Percentiles rank a stretch among this genome's conserved stretches.
Conservation (phyloP, 2,113 vertebrate genomes). For the Eurypyga helias region DNA sequence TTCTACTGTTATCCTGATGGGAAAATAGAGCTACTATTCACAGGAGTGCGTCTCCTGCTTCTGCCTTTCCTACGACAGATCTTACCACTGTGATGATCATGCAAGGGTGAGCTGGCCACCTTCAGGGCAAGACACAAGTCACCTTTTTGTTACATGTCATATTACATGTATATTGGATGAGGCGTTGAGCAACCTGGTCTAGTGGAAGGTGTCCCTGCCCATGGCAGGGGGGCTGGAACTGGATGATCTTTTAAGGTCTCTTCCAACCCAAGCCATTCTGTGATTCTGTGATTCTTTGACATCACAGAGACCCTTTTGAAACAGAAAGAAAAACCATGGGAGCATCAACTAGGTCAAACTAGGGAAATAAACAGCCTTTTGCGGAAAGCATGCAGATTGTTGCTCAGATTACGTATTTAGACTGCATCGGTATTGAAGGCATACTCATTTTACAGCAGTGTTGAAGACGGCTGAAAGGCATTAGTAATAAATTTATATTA, state of each 20-base stretch:
- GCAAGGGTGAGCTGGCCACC: not conserved
- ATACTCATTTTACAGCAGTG: not conserved
- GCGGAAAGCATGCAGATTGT: not conserved
- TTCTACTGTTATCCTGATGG: not conserved
- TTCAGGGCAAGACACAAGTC: not conserved
- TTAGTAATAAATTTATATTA: not conserved
- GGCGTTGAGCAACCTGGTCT: too few relatives aligned
- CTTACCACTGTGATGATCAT: rapidly evolving
- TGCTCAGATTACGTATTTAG: not conserved
- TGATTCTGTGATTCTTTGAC: not conserved
- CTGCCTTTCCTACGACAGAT: not conserved
- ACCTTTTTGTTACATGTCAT: not conserved
- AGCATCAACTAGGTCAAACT: not conserved
- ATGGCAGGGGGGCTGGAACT: too few relatives aligned
- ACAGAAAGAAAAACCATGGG: not conserved
- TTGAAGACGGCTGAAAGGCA: not conserved
- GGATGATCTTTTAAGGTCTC: too few relatives aligned
- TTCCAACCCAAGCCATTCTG: too few relatives aligned
- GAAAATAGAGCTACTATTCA: not conserved
- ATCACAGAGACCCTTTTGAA: not conserved
- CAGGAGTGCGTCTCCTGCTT: not conserved
- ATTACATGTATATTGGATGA: too few relatives aligned
- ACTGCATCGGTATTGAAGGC: not conserved
- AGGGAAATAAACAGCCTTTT: not conserved
- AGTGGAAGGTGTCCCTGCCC: too few relatives aligned